Base-by-base conservation (phyloP, 2,888 invertebrate species). In the Polymixis lichenea region DNA sequence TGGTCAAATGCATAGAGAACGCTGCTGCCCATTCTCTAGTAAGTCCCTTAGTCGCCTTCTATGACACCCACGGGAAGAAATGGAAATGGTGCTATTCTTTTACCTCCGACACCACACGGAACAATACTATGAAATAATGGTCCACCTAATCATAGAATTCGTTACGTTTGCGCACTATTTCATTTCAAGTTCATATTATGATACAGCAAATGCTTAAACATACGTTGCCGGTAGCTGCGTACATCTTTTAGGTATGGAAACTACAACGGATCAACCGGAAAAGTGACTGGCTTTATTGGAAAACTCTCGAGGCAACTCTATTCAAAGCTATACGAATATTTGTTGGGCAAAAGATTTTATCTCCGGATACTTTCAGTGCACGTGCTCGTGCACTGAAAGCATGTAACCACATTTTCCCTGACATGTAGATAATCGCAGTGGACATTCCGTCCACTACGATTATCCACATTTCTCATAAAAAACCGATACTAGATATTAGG, bases 281-380 rank as follows among this genome's bases (percentile, higher is more conserved):
- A 86, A 83, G 71, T 72, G 65, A 78, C 56, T 83, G 73, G 55
- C 64, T 83, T 86, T 83, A 83, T 83, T 86, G 86, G 79, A 83
- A 83, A 86, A 83, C 86, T n/a, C n/a, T 83, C 68, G 68, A 62
- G 65, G 83, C 83, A 85, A 69, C 83, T 86, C 67, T 77, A 83
- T 83, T 82, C 67, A 77, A 61, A 85, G 67, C 70, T 85, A 65
- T 73, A 82, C 32, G 32, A 73, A 71, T 85, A 82, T 78, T 83
- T 83, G 78, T 86, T 85, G 77, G 82, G 66, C 46, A 71, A 71
- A 70, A 78, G 71, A 83, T 83, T 58, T 74, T 85, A 85, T 85
- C 78, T 69, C 32, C 60, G 73, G 56, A 58, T 74, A 74, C 86
- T 83, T 72, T 85, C 65, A 22, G 61, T 68, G 73, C 86, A 83